Evolutionary conservation across 2,113 vertebrate genomes (phyloP), one percentile per base, ranked within the genome.

Genomic region (Petaurus breviceps): DNA sequence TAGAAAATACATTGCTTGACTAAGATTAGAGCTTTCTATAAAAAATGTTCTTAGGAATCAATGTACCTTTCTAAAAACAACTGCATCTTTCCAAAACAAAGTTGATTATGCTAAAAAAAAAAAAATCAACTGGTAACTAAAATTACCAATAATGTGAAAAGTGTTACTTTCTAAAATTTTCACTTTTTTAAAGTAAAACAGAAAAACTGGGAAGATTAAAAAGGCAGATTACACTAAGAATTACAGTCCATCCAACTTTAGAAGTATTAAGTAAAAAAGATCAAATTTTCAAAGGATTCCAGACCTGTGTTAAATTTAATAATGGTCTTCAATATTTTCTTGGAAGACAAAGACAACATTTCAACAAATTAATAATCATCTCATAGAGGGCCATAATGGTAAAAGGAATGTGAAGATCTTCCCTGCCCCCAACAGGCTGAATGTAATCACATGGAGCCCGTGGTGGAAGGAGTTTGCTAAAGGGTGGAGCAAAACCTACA

Each of bases 1-100:
- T n/a, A 97, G 24, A 96, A 52, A 96, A 31, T 24, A 23, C 93
- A 96, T 96, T 95, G 26, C 51, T 96, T 95, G 11, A 52, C 94
- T 96, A 97, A 97, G 91, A 47, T 0, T 31, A 97, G 77, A 95
- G 1, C 49, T 96, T 94, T 94, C 91, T 89, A 94, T 28, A 77
- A 23, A 51, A 2, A 94, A 91, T 94, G 96, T 92, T 95, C 50
- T 94, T 43, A 77, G 47, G 91, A 95, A 97, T 95, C 28, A 25
- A 68, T 43, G 7, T 43, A 10, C 2, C 61, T 37, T 14, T 68
- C 61, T 28, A 68, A 68, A 68, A 68, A 37, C 61, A 68, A 37
- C 11, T 23, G 68, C 68, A 84, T 22, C n/a, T 84, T 84, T 43
- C n/a, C 7, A 84, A 43, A 84, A 84, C 68, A 84, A 84, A 84